Evolutionary conservation across 2,797 vertebrate genomes (phyloP), one percentile per base, ranked within the genome.

Genomic region (Arctocebus calabarensis): DNA sequence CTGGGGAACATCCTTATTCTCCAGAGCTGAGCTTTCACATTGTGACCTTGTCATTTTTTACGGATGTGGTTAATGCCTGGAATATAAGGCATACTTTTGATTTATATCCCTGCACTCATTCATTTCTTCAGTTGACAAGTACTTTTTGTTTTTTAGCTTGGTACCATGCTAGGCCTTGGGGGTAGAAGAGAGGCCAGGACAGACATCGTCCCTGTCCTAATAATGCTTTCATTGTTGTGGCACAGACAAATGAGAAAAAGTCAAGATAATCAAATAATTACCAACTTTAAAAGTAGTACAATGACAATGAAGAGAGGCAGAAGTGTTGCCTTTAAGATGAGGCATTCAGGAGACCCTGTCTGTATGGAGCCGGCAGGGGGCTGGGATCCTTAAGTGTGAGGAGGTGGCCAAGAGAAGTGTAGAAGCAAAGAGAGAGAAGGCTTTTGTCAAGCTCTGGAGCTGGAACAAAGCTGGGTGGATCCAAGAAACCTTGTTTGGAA

Each of bases 111-210:
- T 17, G 61, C 27, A 52, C 66, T 88, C n/a, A 70, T 52, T 85
- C 34, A 55, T 45, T 77, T 70, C 84, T 79, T 83, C 82, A 70
- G n/a, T 19, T 85, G 92, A 84, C 73, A 94, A 74, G 22, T 81
- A 70, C 16, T 14, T 52, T 13, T 48, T 48, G 62, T 84, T 96
- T 57, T 92, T 90, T 94, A 62, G 48, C 64, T 93, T 70, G 82
- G n/a, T 64, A 59, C 52, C 17, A 12, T 40, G 57, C 57, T 70
- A 20, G 62, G 52, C 71, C 70, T 78, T 27, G 43, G 4, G 55
- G 55, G 37, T 87, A 57, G 45, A 77, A 70, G 52, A 88, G 34
- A 84, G 45, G 82, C 90, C 83, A 88, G 79, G 55, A 83, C 12
- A 17, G 22, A 74, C 37, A 0, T 34, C 75, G 22, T 84, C 27